Conservation (phyloP, 1,140 invertebrate genomes). For the Elymnias hypermnestra region DNA sequence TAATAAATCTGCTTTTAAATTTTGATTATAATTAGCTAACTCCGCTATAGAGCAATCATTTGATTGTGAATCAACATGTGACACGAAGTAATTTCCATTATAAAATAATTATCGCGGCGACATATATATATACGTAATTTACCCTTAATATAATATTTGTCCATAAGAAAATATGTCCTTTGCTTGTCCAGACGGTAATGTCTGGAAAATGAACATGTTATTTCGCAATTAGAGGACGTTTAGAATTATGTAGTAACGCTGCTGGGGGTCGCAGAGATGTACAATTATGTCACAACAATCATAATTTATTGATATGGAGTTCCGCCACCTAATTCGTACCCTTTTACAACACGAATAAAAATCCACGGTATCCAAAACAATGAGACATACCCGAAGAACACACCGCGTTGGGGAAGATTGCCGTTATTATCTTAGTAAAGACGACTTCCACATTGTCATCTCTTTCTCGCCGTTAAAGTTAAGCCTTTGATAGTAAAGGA, state of each 20-base stretch:
- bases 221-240: conserved; percentile 19
- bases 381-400: conserved; percentile 57
- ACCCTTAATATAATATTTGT: too few species aligned
- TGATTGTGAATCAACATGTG: too few species aligned
- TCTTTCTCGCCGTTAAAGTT: too few species aligned
- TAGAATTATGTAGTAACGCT: conserved; percentile 28
- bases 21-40: too few species aligned
- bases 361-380: conserved; percentile 43
- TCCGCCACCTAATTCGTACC: conserved; percentile 25
- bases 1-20: too few species aligned
- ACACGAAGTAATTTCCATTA: too few species aligned
- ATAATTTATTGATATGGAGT: conserved; percentile 41
- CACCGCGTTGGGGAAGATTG: conserved; percentile 58
- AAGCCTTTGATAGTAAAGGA: conserved; percentile 41
- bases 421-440: conserved; percentile 54
- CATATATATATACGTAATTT: too few species aligned
- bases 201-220: conserved; percentile 3
- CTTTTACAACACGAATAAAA: conserved; percentile 45
- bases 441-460: conserved; percentile 33
- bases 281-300: conserved; percentile 49
- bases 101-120: too few species aligned
- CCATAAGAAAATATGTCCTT: too few species aligned
- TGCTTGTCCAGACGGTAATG: too few species aligned
- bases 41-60: too few species aligned
- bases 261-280: conserved; percentile 22